These are phyloP conservation scores for Drosophila picticornis DNA, from an alignment of 2,888 invertebrate genomes.

Conservation along the genomic window DNA sequence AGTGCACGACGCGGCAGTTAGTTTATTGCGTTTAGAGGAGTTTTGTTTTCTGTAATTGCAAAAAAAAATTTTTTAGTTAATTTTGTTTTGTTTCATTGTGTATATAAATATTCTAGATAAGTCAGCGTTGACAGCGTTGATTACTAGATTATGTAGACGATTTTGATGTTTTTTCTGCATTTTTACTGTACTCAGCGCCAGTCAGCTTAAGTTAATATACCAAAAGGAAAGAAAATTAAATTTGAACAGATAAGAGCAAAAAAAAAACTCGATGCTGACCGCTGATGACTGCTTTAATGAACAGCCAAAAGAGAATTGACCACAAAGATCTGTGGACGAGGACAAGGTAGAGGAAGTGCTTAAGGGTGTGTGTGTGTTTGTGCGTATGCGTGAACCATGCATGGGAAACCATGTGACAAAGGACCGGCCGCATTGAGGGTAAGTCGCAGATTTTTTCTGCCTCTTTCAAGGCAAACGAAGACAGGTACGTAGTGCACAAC, in stretches of 20 bases:
- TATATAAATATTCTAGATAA: not conserved
- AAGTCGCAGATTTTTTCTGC: constrained; percentile 46
- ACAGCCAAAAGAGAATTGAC: constrained; percentile 25
- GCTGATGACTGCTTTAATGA: constrained; percentile 14
- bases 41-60: constrained; percentile 42
- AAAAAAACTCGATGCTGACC: constrained; percentile 9
- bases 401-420: constrained; percentile 30
- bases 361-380: constrained; percentile 30
- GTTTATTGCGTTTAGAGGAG: constrained; percentile 24
- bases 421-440: constrained; percentile 35
- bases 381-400: constrained; percentile 9
- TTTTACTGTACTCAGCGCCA: constrained; percentile 16
- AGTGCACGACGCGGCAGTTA: constrained; percentile 17
- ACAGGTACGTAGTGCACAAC: constrained; percentile 45
- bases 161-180: constrained; percentile 17
- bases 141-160: not conserved
- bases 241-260: constrained; percentile 5
- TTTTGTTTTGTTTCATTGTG: constrained; percentile 1
- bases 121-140: not conserved
- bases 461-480: constrained; percentile 29
- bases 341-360: constrained; percentile 36
- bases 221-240: constrained; percentile 6
- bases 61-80: constrained; percentile 12
- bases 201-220: constrained; percentile 1
- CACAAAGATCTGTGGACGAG: constrained; percentile 33